Conservation (phyloP, 2,888 invertebrate species). For the Platycheirus albimanus region DNA sequence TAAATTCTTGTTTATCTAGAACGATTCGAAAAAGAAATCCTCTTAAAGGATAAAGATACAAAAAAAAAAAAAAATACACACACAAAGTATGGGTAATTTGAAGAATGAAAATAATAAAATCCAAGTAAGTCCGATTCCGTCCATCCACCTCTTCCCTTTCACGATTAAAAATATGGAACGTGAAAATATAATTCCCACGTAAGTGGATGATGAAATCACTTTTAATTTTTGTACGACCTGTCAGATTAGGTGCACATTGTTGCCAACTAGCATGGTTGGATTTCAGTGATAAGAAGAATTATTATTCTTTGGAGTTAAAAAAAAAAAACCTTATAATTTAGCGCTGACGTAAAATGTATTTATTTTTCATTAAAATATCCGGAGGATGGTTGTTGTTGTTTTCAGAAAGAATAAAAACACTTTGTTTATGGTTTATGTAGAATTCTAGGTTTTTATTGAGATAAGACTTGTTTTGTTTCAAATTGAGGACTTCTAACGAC, state of each 20-base stretch:
- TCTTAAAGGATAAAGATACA: constrained; percentile 58
- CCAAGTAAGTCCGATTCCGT: background rate
- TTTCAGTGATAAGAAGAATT: background rate
- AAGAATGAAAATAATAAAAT: constrained; percentile 21
- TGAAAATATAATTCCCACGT: constrained; percentile 22
- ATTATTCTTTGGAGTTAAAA: background rate
- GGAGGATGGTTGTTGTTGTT: background rate
- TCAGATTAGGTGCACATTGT: constrained; percentile 4
- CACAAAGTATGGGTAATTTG: constrained; percentile 18
- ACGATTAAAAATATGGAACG: background rate
- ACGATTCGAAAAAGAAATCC: constrained; percentile 31
- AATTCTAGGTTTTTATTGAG: background rate
- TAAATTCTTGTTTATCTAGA: constrained; percentile 67
- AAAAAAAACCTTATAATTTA: too few relatives aligned
- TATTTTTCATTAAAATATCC: background rate
- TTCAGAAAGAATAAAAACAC: background rate
- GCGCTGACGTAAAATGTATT: constrained; percentile 5
- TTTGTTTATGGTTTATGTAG: too few relatives aligned
- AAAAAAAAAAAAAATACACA: too few relatives aligned
- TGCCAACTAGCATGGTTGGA: constrained; percentile 7
- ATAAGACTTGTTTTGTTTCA: constrained; percentile 12
- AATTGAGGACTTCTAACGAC: background rate
- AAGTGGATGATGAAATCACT: constrained; percentile 50
- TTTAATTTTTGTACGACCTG: constrained; percentile 9
- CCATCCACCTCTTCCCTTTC: background rate